phyloP scores from a whole-genome alignment of 92 coral and sea anemone species.

The Zoanthus gigantus region DNA sequence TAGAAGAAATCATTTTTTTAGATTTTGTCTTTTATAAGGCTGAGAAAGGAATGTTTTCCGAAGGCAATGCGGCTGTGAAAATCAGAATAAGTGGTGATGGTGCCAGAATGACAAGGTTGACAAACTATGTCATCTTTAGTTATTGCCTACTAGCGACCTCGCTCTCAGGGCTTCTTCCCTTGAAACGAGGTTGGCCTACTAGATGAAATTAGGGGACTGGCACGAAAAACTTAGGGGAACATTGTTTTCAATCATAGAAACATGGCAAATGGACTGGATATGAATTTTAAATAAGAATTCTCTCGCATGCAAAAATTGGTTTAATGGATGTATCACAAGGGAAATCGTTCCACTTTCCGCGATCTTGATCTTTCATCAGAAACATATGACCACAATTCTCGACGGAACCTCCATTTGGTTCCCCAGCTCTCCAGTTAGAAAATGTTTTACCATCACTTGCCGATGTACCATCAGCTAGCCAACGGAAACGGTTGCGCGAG shows the following conservation, averaged over 20 bases:
- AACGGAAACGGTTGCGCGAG: neutral
- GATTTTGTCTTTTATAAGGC: too few species aligned
- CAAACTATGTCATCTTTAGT: too few species aligned
- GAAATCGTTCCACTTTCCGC: neutral
- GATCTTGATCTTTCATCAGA: neutral
- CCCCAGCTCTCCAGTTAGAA: neutral
- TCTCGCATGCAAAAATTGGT: neutral
- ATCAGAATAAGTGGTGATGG: too few species aligned
- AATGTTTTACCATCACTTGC: neutral
- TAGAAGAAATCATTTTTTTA: too few species aligned
- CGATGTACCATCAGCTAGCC: slow-evolving; percentile 5
- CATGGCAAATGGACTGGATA: neutral
- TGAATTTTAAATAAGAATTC: neutral
- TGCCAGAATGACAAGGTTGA: too few species aligned
- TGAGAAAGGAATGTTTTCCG: too few species aligned
- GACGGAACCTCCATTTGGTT: neutral
- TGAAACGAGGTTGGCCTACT: too few species aligned
- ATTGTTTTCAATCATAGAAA: neutral
- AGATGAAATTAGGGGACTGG: too few species aligned
- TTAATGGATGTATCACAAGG: neutral
- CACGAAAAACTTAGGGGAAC: too few species aligned
- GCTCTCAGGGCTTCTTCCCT: too few species aligned
- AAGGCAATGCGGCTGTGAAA: too few species aligned
- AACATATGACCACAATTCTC: slow-evolving; percentile 1
- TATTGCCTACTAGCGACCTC: too few species aligned